Base-by-base conservation (phyloP, 2,888 invertebrate species). In the Epirrita christyi region DNA sequence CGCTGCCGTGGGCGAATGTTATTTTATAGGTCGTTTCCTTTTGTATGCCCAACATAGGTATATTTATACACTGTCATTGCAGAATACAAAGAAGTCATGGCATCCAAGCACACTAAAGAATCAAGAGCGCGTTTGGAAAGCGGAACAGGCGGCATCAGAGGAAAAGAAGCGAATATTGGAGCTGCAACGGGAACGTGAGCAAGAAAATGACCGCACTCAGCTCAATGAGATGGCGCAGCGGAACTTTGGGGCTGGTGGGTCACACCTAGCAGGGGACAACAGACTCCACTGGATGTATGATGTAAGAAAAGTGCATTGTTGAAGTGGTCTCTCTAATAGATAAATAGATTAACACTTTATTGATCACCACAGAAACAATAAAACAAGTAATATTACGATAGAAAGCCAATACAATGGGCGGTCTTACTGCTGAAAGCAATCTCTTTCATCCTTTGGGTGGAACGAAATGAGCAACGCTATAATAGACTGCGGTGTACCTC, bases 241-340 rank as follows among this genome's bases (percentile, higher is more conserved):
- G 88, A 62, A 92, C 88, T 13, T 82, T 86, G 71, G 85, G 0
- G 78, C 92, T 43, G 55, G 51, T 7, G 38, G 41, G 7, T 84
- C 53, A 2, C 29, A 48, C 14, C 55, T 47, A 15, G 21, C 83
- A 9, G 70, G 67, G 52, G 93, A 94, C 52, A 93, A 93, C 55
- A 95, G 96, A 64, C 83, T 97, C 49, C 96, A 97, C 79, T 97
- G 97, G 97, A 97, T 97, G 97, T 97, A 97, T 79, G 96, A 97
- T 92, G 94, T 93, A 83, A 55, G 83, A 43, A 21, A 13, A 47
- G 14, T 7, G 2, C 40, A 37, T 11, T 2, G n/a, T 37, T 32
- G 32, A 32, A 9, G 8, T 0, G 32, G 6, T 32, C 32, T 9
- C 32, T 32, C 7, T 32, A 29, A 7, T 29, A 29, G 8, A 29